A percentile compares a stretch with the other conserved stretches of the same genome.
Evolutionary conservation across 2,113 vertebrate species (phyloP).

Genomic region (Columba livia): DNA sequence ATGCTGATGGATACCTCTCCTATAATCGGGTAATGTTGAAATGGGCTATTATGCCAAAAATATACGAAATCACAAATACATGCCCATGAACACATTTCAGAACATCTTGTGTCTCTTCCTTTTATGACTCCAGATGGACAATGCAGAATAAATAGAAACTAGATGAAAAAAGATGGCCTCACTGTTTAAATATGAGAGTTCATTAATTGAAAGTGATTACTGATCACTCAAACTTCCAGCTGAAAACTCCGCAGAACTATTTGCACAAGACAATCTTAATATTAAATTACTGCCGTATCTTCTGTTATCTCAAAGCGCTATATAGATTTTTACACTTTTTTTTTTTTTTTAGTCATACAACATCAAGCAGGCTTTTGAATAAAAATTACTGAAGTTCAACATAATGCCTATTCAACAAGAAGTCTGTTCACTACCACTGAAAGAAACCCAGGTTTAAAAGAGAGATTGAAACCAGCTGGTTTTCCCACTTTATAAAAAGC

Average conservation of each 20-base stretch:
- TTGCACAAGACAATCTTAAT: not conserved
- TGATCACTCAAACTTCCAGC: not conserved
- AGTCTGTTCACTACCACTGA: not conserved
- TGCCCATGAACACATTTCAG: not conserved
- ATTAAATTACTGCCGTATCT: not conserved
- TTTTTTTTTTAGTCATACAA: not conserved
- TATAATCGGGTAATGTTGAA: not conserved
- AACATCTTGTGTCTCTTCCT: not conserved
- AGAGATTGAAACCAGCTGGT: not conserved
- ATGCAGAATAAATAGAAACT: conserved; percentile 6
- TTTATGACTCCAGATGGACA: not conserved
- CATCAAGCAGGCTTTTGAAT: not conserved
- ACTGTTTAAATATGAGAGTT: not conserved
- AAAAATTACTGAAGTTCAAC: not conserved
- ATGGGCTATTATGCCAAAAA: not conserved
- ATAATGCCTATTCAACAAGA: not conserved
- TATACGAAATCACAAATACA: not conserved
- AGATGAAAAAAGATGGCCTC: not conserved
- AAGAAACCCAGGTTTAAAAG: not conserved
- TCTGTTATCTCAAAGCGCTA: not conserved
- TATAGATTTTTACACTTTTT: not conserved
- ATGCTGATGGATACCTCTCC: not conserved
- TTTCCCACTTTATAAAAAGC: not conserved
- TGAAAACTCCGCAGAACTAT: not conserved
- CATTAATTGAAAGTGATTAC: not conserved